These are phyloP conservation scores for Rhinopomastus cyanomelas DNA, from an alignment of 2,113 vertebrate genomes.

Conservation along the genomic window DNA sequence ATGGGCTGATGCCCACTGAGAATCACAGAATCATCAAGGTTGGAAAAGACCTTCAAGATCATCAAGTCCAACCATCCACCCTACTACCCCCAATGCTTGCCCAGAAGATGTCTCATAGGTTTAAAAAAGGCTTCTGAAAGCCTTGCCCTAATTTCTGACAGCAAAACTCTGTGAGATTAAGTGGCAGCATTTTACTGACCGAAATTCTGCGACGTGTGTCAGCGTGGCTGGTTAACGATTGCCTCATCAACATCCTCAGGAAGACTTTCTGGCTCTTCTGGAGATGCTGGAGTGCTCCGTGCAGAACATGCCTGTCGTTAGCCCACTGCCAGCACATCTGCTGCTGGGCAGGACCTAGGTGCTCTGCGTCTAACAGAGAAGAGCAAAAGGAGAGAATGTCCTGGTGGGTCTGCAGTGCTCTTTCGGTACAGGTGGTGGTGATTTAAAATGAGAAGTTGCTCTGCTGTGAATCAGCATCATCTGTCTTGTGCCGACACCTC, in stretches of 20 bases:
- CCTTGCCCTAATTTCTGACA: background rate
- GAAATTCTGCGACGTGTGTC: background rate
- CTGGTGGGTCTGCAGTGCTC: background rate
- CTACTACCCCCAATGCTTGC: no score
- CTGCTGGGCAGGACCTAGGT: background rate
- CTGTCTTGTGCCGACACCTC: background rate
- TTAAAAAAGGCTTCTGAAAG: background rate
- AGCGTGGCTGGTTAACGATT: background rate
- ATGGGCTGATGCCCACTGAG: background rate
- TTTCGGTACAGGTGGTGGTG: background rate
- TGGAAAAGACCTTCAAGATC: no score
- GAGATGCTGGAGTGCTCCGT: background rate
- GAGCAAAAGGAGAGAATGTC: background rate
- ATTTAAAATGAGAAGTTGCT: background rate
- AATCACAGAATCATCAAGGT: no score
- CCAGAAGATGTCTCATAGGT: background rate
- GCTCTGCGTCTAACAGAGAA: background rate
- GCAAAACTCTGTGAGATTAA: background rate
- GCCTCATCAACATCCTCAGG: background rate
- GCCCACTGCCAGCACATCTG: rapidly evolving
- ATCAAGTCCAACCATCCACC: no score
- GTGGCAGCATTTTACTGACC: background rate
- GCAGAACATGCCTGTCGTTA: background rate
- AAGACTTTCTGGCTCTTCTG: background rate
- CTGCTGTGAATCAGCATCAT: background rate